These are phyloP conservation scores for Dendroctonus ponderosae DNA, from an alignment of 1,140 invertebrate species.

Conservation along the genomic window DNA sequence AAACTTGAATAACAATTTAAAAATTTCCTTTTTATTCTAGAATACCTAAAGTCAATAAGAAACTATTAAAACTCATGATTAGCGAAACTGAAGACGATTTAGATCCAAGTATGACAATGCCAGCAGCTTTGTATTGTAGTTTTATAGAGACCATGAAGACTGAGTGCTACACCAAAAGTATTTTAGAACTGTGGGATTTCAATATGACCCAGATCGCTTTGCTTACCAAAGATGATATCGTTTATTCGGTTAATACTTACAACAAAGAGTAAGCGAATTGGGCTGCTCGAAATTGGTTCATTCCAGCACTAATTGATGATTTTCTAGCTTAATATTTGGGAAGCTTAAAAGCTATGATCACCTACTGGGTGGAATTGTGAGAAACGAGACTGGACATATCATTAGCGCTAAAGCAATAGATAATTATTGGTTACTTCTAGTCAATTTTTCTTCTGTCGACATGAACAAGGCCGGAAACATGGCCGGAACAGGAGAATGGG, in stretches of 20 bases:
- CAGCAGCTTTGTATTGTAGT: slow-evolving; percentile 39
- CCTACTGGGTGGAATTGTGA: slow-evolving; percentile 61
- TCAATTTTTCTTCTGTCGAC: slow-evolving; percentile 66
- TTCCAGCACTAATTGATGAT: too few species aligned
- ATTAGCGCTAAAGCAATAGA: slow-evolving; percentile 62
- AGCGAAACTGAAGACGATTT: slow-evolving; percentile 22
- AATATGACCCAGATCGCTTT: slow-evolving; percentile 56
- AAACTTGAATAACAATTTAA: background rate
- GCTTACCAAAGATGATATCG: slow-evolving; percentile 62
- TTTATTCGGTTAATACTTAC: slow-evolving; percentile 60
- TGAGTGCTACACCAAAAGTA: slow-evolving; percentile 63
- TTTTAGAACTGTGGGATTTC: slow-evolving; percentile 71
- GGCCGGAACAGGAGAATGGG: slow-evolving; percentile 72
- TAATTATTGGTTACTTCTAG: slow-evolving; percentile 62
- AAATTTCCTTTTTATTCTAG: slow-evolving; percentile 36
- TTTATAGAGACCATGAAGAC: slow-evolving; percentile 46
- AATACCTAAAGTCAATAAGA: slow-evolving; percentile 50
- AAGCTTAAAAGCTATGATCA: slow-evolving; percentile 65
- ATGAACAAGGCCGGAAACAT: slow-evolving; percentile 65
- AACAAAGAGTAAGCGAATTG: slow-evolving; percentile 49
- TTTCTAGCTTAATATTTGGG: slow-evolving; percentile 61
- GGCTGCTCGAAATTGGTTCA: background rate
- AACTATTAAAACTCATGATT: slow-evolving; percentile 34
- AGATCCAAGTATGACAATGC: slow-evolving; percentile 39
- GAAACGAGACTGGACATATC: slow-evolving; percentile 61